phyloP scores from a whole-genome alignment of 2,113 vertebrate species.

The Alouatta palliata region DNA sequence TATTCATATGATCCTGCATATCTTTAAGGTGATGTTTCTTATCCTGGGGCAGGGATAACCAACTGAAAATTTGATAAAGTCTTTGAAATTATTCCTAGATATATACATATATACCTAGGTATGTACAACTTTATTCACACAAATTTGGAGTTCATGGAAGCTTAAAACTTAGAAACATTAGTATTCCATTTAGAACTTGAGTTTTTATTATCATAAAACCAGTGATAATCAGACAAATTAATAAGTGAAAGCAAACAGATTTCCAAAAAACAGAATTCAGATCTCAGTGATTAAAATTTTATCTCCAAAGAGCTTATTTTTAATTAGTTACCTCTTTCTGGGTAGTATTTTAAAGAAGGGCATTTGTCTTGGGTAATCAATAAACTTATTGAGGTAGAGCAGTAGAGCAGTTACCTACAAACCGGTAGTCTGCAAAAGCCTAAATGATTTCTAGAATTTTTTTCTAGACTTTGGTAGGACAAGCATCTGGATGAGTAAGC shows the following conservation, averaged over 20 bases:
- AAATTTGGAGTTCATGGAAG: not conserved
- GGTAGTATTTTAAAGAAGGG: not conserved
- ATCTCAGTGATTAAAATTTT: not conserved
- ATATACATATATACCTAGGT: not conserved
- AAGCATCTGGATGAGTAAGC: not conserved
- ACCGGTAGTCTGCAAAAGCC: not conserved
- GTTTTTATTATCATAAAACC: not conserved
- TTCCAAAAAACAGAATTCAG: not conserved
- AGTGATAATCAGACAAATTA: not conserved
- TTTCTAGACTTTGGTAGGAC: not conserved
- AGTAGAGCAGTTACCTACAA: not conserved
- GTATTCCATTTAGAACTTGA: not conserved
- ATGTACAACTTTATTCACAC: not conserved
- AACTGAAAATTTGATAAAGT: not conserved
- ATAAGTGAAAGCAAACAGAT: not conserved
- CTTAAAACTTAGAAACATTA: not conserved
- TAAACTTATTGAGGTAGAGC: not conserved
- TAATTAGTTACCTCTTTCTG: not conserved
- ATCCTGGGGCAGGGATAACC: not conserved
- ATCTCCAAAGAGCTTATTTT: not conserved
- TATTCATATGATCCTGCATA: not conserved
- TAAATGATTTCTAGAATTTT: not conserved
- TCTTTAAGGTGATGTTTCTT: not conserved
- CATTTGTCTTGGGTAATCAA: not conserved
- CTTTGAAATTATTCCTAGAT: not conserved